Conservation (phyloP, 2,797 vertebrate genomes). For the Agapornis canus region DNA sequence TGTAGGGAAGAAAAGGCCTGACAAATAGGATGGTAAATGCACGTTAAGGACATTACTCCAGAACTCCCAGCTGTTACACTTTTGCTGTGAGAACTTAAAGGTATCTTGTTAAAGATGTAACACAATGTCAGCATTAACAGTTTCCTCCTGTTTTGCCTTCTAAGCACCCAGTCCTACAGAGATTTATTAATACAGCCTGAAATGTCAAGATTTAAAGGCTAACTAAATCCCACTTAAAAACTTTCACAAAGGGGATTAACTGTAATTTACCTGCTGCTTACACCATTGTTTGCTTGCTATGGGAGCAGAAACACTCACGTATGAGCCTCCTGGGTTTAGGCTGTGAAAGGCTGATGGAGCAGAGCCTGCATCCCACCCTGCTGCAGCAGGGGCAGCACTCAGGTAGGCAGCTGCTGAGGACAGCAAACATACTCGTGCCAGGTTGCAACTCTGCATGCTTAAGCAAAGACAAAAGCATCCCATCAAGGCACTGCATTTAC, state of each 20-base stretch:
- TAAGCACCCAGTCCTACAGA: neutral
- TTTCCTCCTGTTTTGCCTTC: neutral
- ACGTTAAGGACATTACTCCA: neutral
- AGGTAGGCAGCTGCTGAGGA: neutral
- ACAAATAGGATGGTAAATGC: neutral
- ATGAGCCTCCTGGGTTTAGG: neutral
- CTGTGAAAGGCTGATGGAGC: neutral
- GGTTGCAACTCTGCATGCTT: accelerated
- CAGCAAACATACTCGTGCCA: neutral
- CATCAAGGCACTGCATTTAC: accelerated
- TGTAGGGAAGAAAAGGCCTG: neutral
- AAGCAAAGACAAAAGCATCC: neutral
- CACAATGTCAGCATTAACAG: neutral
- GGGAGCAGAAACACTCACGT: accelerated
- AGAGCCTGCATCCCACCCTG: accelerated
- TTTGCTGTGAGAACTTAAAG: neutral
- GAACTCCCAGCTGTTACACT: neutral
- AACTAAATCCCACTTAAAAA: neutral
- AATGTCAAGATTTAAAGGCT: neutral
- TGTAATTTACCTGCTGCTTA: neutral
- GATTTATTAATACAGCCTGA: neutral
- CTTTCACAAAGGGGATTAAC: neutral
- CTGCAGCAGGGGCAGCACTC: neutral
- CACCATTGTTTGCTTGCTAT: neutral
- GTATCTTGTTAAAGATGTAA: neutral